Conservation (phyloP, 2,888 invertebrate species). For the Drosophila percnosoma region DNA sequence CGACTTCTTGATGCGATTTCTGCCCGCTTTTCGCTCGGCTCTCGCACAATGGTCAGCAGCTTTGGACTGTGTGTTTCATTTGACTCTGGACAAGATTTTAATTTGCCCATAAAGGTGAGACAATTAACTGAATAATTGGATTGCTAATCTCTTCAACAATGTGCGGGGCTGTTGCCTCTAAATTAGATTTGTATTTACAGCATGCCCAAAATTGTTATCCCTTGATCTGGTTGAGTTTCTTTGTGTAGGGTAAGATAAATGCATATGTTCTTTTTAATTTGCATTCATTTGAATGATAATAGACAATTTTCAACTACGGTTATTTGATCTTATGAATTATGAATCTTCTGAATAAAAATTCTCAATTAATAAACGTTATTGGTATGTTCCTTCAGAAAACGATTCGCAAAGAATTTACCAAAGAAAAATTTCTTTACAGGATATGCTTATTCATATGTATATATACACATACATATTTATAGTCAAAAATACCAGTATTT, state of each 20-base stretch:
- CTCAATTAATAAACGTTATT: not conserved
- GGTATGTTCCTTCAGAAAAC: not conserved
- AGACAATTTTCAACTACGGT: not conserved
- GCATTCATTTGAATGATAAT: not conserved
- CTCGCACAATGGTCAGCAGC: slow-evolving; percentile 59
- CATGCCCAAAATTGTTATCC: slow-evolving; percentile 32
- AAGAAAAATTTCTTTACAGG: not conserved
- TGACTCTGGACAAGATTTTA: slow-evolving; percentile 83
- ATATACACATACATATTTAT: not conserved
- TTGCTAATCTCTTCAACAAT: slow-evolving; percentile 74
- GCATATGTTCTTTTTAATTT: not conserved
- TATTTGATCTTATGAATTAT: not conserved
- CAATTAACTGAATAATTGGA: slow-evolving; percentile 84
- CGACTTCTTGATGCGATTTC: slow-evolving; percentile 84
- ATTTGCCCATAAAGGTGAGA: slow-evolving; percentile 83
- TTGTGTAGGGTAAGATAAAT: not conserved
- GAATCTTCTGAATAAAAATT: not conserved
- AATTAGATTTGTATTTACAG: slow-evolving; percentile 23
- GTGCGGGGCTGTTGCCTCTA: slow-evolving; percentile 42
- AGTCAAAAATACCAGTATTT: not conserved
- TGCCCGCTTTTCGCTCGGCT: slow-evolving; percentile 43
- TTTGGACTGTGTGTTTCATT: slow-evolving; percentile 55
- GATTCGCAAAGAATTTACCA: not conserved
- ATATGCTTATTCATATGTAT: not conserved
- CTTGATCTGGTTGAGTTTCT: slow-evolving; percentile 49